Evolutionary conservation across 2,888 invertebrate genomes (phyloP).

Genomic region (Pyrrhosoma nymphula): DNA sequence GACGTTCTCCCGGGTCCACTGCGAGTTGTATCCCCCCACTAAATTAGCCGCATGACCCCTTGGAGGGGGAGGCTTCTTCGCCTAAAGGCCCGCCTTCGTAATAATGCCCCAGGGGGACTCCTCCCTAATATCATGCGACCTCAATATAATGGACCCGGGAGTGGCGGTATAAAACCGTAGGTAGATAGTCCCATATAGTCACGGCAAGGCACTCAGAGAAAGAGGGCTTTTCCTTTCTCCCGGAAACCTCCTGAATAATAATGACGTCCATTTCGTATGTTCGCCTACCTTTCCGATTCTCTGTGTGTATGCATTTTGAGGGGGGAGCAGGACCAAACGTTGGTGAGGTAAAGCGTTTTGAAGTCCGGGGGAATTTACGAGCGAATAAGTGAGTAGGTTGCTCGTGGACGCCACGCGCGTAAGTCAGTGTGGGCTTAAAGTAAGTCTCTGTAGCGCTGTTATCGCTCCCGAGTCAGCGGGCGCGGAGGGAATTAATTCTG

Average conservation of each 20-base stretch:
- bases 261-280: not conserved
- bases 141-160: not conserved
- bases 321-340: not conserved
- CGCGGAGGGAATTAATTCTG: not conserved
- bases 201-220: not conserved
- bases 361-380: not conserved
- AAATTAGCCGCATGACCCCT: not conserved
- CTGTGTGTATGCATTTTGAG: not conserved
- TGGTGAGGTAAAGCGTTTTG: not conserved
- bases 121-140: not conserved
- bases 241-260: constrained; percentile 16
- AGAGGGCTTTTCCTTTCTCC: not conserved
- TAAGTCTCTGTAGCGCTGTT: not conserved
- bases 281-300: not conserved
- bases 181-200: not conserved
- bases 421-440: not conserved
- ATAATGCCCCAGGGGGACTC: not conserved
- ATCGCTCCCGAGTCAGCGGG: not conserved
- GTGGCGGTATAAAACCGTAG: not conserved
- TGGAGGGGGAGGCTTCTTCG: not conserved
- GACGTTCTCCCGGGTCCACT: not conserved
- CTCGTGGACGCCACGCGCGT: not conserved
- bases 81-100: not conserved
- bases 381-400: not conserved
- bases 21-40: not conserved